phyloP scores from a whole-genome alignment of 2,888 invertebrate species.

The Lepidocyrtoides sp. region DNA sequence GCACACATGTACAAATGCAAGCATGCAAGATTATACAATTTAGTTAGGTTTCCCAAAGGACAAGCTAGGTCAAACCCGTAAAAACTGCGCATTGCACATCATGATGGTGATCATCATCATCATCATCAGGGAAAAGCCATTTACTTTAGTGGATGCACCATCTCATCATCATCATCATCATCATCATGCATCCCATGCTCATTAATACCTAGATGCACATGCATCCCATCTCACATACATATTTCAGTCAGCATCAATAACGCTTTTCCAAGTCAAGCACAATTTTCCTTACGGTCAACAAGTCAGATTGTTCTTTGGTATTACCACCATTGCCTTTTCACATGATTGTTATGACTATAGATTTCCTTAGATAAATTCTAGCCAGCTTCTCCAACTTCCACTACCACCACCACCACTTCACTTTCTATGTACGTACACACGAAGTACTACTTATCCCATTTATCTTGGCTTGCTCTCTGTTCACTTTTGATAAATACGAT shows the following conservation, averaged over 20 bases:
- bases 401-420: no score
- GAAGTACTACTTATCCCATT: neutral
- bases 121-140: neutral
- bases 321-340: no score
- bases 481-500: neutral
- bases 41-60: slow-evolving; percentile 44
- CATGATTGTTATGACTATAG: no score
- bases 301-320: slow-evolving; percentile 4
- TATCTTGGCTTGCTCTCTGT: slow-evolving; percentile 24
- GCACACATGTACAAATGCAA: no score
- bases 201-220: slow-evolving; percentile 53
- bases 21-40: no score
- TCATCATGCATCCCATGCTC: neutral
- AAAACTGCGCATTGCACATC: slow-evolving; percentile 64
- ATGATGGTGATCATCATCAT: neutral
- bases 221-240: no score
- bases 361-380: no score
- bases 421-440: neutral
- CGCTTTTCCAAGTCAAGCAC: neutral
- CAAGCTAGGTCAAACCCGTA: slow-evolving; percentile 40
- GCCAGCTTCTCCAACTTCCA: no score
- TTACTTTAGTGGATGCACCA: neutral
- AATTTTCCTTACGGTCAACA: neutral
- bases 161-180: no score
- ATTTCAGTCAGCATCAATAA: neutral